Percentiles rank a stretch among this genome's conserved stretches.
These are phyloP conservation scores for Chascanopsetta lugubris DNA, from an alignment of 2,113 vertebrate species.

Conservation along the genomic window DNA sequence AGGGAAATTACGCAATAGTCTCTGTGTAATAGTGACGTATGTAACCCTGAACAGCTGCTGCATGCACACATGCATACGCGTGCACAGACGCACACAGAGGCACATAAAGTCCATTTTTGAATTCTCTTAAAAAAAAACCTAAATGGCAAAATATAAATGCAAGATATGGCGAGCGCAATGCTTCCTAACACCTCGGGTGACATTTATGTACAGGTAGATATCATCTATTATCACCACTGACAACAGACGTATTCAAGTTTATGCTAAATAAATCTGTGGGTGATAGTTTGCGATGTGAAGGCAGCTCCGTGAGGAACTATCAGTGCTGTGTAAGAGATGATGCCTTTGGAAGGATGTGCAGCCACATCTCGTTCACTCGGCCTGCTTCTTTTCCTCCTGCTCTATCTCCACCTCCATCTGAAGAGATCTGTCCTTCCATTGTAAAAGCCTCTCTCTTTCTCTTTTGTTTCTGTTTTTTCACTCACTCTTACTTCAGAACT, in stretches of 20 bases:
- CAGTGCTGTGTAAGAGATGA: slow-evolving; percentile 8
- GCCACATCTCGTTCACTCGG: slow-evolving; percentile 23
- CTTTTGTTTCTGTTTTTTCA: slow-evolving; percentile 31
- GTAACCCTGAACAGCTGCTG: slow-evolving; percentile 52
- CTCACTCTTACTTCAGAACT: slow-evolving; percentile 14
- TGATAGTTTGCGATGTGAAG: slow-evolving; percentile 13
- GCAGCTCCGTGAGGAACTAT: slow-evolving; percentile 7
- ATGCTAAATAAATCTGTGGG: slow-evolving; percentile 19
- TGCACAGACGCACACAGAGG: neutral
- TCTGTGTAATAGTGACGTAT: slow-evolving; percentile 65
- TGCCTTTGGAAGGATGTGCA: slow-evolving; percentile 4
- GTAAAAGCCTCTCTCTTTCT: slow-evolving; percentile 37
- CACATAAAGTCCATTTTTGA: neutral
- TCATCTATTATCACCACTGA: neutral
- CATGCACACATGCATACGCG: neutral
- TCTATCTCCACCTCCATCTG: slow-evolving; percentile 27
- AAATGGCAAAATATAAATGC: neutral
- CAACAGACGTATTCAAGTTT: slow-evolving; percentile 2
- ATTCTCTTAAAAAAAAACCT: neutral
- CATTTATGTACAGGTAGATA: slow-evolving; percentile 11
- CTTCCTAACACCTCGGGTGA: slow-evolving; percentile 12
- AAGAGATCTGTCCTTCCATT: slow-evolving; percentile 23
- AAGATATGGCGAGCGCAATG: slow-evolving; percentile 4
- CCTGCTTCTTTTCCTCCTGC: slow-evolving; percentile 17
- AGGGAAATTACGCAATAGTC: slow-evolving; percentile 61